A percentile compares a stretch with the other conserved stretches of the same genome.
phyloP scores from a whole-genome alignment of 2,113 vertebrate species.

The Muscicapa adusta region DNA sequence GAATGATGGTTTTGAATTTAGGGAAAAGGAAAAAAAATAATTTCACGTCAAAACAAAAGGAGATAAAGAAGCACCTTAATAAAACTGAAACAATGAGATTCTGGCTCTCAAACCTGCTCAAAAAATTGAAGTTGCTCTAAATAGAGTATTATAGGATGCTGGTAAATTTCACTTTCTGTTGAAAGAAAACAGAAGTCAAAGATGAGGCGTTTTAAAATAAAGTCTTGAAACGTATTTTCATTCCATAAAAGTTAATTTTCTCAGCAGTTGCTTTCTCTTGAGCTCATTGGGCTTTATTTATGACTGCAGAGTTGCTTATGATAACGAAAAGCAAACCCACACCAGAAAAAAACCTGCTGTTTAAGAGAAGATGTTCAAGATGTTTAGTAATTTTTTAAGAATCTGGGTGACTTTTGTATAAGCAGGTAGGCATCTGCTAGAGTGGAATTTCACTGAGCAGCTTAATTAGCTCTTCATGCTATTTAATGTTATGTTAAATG shows the following conservation, averaged over 20 bases:
- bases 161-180: not conserved
- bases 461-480: conserved; percentile 21
- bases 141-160: not conserved
- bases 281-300: not conserved
- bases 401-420: not conserved
- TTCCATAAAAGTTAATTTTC: not conserved
- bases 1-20: not conserved
- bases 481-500: conserved; percentile 47
- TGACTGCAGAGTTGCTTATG: not conserved
- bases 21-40: not conserved
- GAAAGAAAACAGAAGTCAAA: not conserved
- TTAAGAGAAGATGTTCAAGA: not conserved
- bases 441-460: conserved; percentile 3
- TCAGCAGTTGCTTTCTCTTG: not conserved
- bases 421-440: conserved; percentile 19
- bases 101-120: not conserved
- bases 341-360: not conserved
- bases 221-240: not conserved
- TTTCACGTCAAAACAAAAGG: not conserved
- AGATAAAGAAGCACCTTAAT: not conserved
- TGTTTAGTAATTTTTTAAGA: not conserved
- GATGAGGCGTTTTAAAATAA: not conserved
- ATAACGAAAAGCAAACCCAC: not conserved
- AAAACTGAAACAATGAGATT: not conserved
- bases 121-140: not conserved